Conservation (phyloP, 2,113 vertebrate genomes). For the Microtus pennsylvanicus region DNA sequence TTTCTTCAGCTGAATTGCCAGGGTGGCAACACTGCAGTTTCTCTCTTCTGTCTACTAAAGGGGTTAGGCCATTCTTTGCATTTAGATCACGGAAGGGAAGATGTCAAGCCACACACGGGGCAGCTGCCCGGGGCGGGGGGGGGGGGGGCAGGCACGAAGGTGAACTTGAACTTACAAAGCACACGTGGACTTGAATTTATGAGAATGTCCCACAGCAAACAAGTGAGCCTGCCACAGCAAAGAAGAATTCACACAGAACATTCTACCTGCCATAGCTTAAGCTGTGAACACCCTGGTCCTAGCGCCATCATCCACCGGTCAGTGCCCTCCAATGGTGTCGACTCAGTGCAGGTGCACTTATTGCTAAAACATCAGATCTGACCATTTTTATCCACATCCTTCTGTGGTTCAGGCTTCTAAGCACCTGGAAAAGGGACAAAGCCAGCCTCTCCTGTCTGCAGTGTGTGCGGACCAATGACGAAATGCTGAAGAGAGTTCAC, state of each 20-base stretch:
- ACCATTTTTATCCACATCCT: neutral
- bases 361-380: neutral
- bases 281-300: neutral
- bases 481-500: neutral
- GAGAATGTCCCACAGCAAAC: neutral
- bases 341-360: neutral
- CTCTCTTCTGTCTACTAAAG: neutral
- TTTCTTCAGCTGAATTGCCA: neutral
- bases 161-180: rapidly evolving
- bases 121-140: neutral
- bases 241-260: neutral
- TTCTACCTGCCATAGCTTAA: neutral
- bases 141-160: neutral
- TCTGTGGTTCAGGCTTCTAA: neutral
- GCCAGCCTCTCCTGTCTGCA: too few species aligned
- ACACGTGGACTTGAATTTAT: neutral
- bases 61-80: neutral
- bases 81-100: neutral
- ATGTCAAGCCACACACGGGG: neutral
- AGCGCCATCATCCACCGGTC: neutral
- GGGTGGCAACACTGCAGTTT: neutral
- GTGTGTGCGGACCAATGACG: neutral
- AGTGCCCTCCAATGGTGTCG: neutral
- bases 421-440: neutral
- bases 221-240: neutral